Evolutionary conservation across 1,140 invertebrate genomes (phyloP).

Genomic region (Drosophila bocqueti): DNA sequence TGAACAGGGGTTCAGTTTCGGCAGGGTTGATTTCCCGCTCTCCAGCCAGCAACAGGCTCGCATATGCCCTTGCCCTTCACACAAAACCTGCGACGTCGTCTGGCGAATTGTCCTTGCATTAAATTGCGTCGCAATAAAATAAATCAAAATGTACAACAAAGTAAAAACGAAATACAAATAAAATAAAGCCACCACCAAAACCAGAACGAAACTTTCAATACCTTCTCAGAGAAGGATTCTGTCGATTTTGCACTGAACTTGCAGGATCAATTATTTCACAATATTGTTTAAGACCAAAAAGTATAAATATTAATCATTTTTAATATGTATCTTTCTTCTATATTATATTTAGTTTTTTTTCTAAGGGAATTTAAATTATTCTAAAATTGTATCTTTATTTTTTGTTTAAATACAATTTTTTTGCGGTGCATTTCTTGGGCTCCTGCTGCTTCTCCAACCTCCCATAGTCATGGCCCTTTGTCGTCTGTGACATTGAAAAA

Average conservation of each 20-base stretch:
- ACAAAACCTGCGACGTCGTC: conserved; percentile 28
- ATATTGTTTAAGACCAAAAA: not conserved
- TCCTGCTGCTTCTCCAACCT: conserved; percentile 17
- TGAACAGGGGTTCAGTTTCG: conserved; percentile 9
- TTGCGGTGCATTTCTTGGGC: conserved; percentile 6
- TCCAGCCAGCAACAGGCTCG: conserved; percentile 30
- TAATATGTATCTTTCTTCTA: too few relatives aligned
- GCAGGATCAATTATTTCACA: not conserved
- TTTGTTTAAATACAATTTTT: not conserved
- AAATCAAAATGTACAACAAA: conserved; percentile 68
- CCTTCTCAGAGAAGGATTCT: conserved; percentile 23
- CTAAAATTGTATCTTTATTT: not conserved
- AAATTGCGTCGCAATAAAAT: conserved; percentile 80
- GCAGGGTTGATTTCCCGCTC: conserved; percentile 31
- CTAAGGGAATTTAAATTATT: too few relatives aligned
- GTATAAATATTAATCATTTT: not conserved
- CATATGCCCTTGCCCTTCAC: conserved; percentile 19
- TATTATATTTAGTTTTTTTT: not conserved
- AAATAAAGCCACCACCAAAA: conserved; percentile 64
- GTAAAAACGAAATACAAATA: conserved; percentile 18
- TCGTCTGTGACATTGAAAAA: conserved; percentile 78
- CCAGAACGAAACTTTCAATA: conserved; percentile 52
- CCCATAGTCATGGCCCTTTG: conserved; percentile 39
- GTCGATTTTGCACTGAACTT: conserved; percentile 23
- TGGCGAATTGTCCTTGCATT: conserved; percentile 68